Evolutionary conservation across 53 echinoderm and acorn worm species (phyloP), one percentile per base, ranked within the genome.

Genomic region (Actinopyga echinites): DNA sequence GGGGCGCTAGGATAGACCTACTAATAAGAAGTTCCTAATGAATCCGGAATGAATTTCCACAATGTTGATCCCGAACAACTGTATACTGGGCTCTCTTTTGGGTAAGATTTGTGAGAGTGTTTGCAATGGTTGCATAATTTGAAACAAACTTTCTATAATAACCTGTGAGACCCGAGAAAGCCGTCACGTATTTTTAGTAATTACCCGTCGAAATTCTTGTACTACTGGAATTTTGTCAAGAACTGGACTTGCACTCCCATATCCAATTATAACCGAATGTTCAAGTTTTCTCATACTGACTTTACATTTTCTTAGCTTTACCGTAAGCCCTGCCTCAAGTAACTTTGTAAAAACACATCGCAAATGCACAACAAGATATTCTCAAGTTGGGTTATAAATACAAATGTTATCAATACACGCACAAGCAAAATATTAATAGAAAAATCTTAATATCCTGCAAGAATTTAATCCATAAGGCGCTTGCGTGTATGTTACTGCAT

Each of bases 401-500:
- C 17, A 12, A 59, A 79, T 79, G 30, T 79, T 56, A 57, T 79
- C 79, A 15, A 80, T 58, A 30, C 60, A 80, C 2, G 80, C 80
- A 29, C 59, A 19, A 4, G 59, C 61, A n/a, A n/a, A n/a, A n/a
- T n/a, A n/a, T n/a, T n/a, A n/a, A n/a, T n/a, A n/a, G n/a, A n/a
- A 62, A 60, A 80, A 3, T 58, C 25, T 29, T 58, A 4, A 58
- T 8, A 58, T 5, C 66, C 83, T 57, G 19, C 29, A 3, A 80
- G 60, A 4, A 80, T 35, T 15, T 59, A 40, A 45, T 37, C 37
- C 36, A 68, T 68, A 5, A 68, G 69, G 5, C 69, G n/a, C 10
- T 68, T 5, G 29, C 4, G 60, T 2, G 59, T 80, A 35, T n/a
- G n/a, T 12, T 44, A 58, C 57, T 30, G 30, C 58, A 30, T 28